Conservation (phyloP, 2,888 invertebrate species). For the Tridacna crocea region DNA sequence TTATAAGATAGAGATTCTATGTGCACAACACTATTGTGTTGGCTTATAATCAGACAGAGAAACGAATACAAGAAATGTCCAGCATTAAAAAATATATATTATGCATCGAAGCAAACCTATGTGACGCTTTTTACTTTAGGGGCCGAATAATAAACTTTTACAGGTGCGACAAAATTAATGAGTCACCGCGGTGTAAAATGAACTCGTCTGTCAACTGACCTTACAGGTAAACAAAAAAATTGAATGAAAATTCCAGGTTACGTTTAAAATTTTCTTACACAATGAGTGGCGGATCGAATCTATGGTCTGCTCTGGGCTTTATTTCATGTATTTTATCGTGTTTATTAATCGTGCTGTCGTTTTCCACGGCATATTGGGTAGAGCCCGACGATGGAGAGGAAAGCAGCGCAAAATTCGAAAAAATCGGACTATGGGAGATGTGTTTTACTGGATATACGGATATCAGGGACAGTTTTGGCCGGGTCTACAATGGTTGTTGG, state of each 20-base stretch:
- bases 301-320: slow-evolving; percentile 21
- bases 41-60: too few species aligned
- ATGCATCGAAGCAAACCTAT: too few species aligned
- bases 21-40: too few species aligned
- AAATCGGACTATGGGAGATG: slow-evolving; percentile 97
- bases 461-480: slow-evolving; percentile 92
- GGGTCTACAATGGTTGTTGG: slow-evolving; percentile 97
- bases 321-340: slow-evolving; percentile 10
- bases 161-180: not conserved
- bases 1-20: too few species aligned
- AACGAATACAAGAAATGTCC: too few species aligned
- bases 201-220: slow-evolving; percentile 2
- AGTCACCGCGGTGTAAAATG: not conserved
- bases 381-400: slow-evolving; percentile 31
- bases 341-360: slow-evolving; percentile 38
- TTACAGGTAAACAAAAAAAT: slow-evolving; percentile 16
- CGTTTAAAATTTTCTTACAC: not conserved
- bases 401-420: slow-evolving; percentile 87
- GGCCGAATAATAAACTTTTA: slow-evolving; percentile 1
- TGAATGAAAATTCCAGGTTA: not conserved
- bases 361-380: slow-evolving; percentile 59
- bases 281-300: slow-evolving; percentile 13
- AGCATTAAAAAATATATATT: too few species aligned
- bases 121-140: not conserved
- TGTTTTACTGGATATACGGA: slow-evolving; percentile 94